These are phyloP conservation scores for Colius striatus DNA, from an alignment of 2,113 vertebrate genomes.

Conservation along the genomic window DNA sequence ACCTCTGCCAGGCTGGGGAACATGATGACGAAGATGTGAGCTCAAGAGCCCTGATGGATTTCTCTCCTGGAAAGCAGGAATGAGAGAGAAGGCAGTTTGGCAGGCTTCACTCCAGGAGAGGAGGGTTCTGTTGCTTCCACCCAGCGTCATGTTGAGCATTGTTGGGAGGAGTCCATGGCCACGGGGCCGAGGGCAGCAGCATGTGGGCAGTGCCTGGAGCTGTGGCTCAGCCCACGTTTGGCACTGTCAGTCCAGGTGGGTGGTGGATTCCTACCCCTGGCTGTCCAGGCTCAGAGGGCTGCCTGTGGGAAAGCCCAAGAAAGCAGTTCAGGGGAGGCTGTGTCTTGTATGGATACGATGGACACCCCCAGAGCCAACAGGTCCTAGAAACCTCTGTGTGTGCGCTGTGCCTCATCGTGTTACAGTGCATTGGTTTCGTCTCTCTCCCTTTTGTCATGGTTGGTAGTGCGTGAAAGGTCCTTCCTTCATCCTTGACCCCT, in stretches of 20 bases:
- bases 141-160: fast-evolving
- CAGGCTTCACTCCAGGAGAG: background rate
- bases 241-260: fast-evolving
- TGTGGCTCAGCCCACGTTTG: fast-evolving
- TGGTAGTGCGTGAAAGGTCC: background rate
- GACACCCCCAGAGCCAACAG: background rate
- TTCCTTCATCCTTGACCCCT: background rate
- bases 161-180: background rate
- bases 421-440: background rate
- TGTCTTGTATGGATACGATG: background rate
- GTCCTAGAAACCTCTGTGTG: background rate
- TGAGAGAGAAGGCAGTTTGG: background rate
- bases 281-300: background rate
- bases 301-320: background rate
- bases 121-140: background rate
- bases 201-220: background rate
- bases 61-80: background rate
- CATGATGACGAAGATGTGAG: background rate
- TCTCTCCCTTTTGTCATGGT: background rate
- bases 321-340: fast-evolving
- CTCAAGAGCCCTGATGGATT: background rate
- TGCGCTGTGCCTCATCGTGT: fast-evolving
- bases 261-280: background rate
- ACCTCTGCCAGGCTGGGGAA: background rate
- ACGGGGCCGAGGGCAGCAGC: background rate